Percentiles rank a stretch among this genome's conserved stretches.
Conservation (phyloP, 2,888 invertebrate species). For the Nymphalis polychloros region DNA sequence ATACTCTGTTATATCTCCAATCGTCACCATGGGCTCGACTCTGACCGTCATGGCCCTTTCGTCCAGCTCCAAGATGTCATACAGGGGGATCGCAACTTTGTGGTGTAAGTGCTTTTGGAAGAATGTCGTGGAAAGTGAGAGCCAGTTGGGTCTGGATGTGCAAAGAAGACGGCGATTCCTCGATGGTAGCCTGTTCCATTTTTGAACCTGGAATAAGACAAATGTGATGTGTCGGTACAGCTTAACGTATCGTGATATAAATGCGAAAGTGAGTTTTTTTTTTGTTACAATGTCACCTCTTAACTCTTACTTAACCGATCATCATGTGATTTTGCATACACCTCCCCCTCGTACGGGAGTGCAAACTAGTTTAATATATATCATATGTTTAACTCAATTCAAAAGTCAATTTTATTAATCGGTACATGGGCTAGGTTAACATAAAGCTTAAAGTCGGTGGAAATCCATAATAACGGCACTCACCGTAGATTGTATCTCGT, state of each 20-base stretch:
- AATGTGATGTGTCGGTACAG: too few relatives aligned
- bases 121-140: conserved; percentile 85
- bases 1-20: conserved; percentile 84
- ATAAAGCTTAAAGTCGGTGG: background rate
- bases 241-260: too few relatives aligned
- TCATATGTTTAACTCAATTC: too few relatives aligned
- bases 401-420: too few relatives aligned
- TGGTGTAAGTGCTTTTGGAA: conserved; percentile 84
- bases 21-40: conserved; percentile 86
- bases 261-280: too few relatives aligned
- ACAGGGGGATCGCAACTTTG: conserved; percentile 83
- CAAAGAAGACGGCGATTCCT: conserved; percentile 80
- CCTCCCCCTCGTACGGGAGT: too few relatives aligned
- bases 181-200: conserved; percentile 77
- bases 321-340: too few relatives aligned
- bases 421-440: too few relatives aligned
- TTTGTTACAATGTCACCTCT: too few relatives aligned
- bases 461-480: background rate
- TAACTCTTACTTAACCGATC: too few relatives aligned
- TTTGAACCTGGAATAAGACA: conserved; percentile 61
- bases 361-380: too few relatives aligned
- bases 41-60: conserved; percentile 80
- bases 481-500: conserved; percentile 71
- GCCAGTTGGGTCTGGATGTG: conserved; percentile 86
- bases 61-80: conserved; percentile 83